These are phyloP conservation scores for Drosophila pseudoobscura DNA, from an alignment of 1,140 invertebrate genomes.

Conservation along the genomic window DNA sequence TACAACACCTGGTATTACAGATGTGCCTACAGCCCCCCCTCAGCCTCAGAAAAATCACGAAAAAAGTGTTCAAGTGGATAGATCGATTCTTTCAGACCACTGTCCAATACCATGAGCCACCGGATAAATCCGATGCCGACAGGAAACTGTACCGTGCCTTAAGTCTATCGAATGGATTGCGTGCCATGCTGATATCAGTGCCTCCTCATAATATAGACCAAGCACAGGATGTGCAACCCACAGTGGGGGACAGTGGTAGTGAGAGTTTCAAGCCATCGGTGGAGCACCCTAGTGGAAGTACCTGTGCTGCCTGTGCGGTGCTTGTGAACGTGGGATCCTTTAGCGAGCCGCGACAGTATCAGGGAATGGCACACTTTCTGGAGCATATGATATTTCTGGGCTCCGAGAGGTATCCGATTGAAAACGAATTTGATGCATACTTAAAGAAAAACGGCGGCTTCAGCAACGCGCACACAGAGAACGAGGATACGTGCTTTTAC, in stretches of 20 bases:
- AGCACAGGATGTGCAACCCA: background rate
- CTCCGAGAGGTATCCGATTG: conserved; percentile 92
- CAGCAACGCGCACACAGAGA: conserved; percentile 92
- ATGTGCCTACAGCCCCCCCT: conserved; percentile 34
- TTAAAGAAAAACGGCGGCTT: conserved; percentile 91
- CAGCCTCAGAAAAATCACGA: conserved; percentile 15
- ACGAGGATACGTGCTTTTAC: conserved; percentile 93
- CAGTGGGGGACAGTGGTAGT: background rate
- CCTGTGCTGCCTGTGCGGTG: conserved; percentile 89
- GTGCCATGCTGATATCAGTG: conserved; percentile 56
- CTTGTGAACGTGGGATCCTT: conserved; percentile 88
- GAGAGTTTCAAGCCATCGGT: conserved; percentile 14
- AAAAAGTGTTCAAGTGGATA: conserved; percentile 27
- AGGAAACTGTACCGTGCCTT: too few relatives aligned
- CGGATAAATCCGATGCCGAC: background rate
- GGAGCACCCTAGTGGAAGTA: conserved; percentile 65
- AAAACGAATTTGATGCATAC: conserved; percentile 93
- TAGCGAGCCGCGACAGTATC: conserved; percentile 88
- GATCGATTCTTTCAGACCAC: background rate
- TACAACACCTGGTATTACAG: background rate
- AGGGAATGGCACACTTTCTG: conserved; percentile 95
- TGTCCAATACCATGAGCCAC: conserved; percentile 36
- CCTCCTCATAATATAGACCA: background rate
- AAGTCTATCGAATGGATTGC: background rate
- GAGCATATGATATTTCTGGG: conserved; percentile 99